These are phyloP conservation scores for Allygus modestus DNA, from an alignment of 2,888 invertebrate species.

Conservation along the genomic window DNA sequence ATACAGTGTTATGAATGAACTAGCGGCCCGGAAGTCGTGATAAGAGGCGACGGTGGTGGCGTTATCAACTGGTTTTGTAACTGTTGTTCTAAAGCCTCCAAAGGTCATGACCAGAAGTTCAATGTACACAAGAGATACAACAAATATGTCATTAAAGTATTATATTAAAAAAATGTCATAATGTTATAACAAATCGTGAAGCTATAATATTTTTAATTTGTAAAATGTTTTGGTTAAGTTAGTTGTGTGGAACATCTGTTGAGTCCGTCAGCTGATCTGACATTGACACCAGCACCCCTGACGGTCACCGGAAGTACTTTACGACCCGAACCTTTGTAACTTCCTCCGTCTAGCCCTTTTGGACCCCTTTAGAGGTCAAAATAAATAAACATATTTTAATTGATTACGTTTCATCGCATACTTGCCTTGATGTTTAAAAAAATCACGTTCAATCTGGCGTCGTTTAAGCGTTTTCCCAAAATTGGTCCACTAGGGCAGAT, in stretches of 20 bases:
- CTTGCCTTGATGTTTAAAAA: too few relatives aligned
- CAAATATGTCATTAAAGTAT: not conserved
- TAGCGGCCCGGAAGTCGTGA: not conserved
- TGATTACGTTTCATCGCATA: too few relatives aligned
- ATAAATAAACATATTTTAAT: too few relatives aligned
- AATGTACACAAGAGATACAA: not conserved
- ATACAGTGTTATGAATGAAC: not conserved
- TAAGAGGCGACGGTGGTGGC: not conserved
- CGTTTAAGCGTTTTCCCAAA: too few relatives aligned
- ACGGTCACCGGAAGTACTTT: constrained; percentile 9
- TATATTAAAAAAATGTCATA: too few relatives aligned
- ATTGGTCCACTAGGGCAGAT: too few relatives aligned
- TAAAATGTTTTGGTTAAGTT: not conserved
- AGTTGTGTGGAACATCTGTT: not conserved
- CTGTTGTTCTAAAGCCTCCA: not conserved
- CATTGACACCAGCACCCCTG: not conserved
- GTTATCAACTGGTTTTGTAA: constrained; percentile 25
- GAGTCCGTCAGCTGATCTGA: not conserved
- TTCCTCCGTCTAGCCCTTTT: not conserved
- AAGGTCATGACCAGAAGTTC: not conserved
- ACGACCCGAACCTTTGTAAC: not conserved
- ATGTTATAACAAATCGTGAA: too few relatives aligned
- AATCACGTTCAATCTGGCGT: too few relatives aligned
- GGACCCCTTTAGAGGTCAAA: too few relatives aligned
- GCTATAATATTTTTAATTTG: too few relatives aligned